Conservation (phyloP, 2,888 invertebrate species). For the Ptilodon capucinus region DNA sequence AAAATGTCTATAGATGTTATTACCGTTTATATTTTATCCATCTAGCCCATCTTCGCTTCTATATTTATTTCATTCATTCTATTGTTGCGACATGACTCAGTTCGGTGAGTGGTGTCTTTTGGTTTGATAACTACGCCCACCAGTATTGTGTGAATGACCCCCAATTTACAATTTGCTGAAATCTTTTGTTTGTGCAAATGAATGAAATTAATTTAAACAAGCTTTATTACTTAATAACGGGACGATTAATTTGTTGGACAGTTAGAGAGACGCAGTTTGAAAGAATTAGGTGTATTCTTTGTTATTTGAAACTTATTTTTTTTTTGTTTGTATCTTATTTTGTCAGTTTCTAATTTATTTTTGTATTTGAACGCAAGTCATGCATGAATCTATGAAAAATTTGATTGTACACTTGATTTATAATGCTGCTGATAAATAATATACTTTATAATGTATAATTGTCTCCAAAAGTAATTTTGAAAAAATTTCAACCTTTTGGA, state of each 20-base stretch:
- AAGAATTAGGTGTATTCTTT: too few species aligned
- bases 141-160: conserved; percentile 42
- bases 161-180: conserved; percentile 25
- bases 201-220: conserved; percentile 21
- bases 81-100: conserved; percentile 33
- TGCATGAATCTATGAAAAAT: too few species aligned
- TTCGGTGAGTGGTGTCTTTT: conserved; percentile 32
- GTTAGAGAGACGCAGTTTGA: too few species aligned
- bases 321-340: too few species aligned
- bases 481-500: too few species aligned
- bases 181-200: conserved; percentile 28
- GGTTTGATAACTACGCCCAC: conserved; percentile 37
- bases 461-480: too few species aligned
- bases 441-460: too few species aligned
- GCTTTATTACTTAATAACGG: conserved; percentile 14
- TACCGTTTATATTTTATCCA: conserved; percentile 14
- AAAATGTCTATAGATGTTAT: conserved; percentile 3
- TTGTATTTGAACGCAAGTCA: too few species aligned
- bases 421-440: too few species aligned
- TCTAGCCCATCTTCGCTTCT: conserved; percentile 12
- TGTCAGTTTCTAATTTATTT: too few species aligned
- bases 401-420: too few species aligned
- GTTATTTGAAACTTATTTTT: too few species aligned
- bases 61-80: conserved; percentile 18
- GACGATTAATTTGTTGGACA: conserved; percentile 2